A percentile compares a stretch with the other conserved stretches of the same genome.
Evolutionary conservation across 2,797 vertebrate species (phyloP).

Genomic region (Ctenopoma kingsleyae): DNA sequence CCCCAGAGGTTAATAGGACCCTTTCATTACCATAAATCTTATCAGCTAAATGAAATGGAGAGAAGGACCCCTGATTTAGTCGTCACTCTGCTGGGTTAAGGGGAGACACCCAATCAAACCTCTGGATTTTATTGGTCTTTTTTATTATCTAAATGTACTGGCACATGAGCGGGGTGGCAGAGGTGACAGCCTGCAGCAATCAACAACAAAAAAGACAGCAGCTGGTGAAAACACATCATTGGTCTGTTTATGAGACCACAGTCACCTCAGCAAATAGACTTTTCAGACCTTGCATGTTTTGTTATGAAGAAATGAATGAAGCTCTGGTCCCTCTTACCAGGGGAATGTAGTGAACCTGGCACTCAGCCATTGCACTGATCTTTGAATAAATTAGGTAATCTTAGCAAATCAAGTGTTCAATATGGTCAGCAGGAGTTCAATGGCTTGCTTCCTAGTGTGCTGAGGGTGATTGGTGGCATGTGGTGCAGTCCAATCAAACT

Average conservation of each 20-base stretch:
- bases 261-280: constrained; percentile 43
- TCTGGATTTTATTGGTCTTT: constrained; percentile 82
- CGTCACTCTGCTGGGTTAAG: constrained; percentile 64
- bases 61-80: constrained; percentile 81
- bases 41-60: constrained; percentile 85
- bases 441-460: constrained; percentile 42
- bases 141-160: constrained; percentile 86
- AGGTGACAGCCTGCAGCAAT: constrained; percentile 77
- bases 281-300: constrained; percentile 15
- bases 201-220: constrained; percentile 74
- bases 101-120: constrained; percentile 83
- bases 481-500: constrained; percentile 57
- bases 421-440: constrained; percentile 52
- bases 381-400: constrained; percentile 35
- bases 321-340: constrained; percentile 4
- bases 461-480: constrained; percentile 72
- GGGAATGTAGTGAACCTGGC: constrained; percentile 20
- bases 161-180: constrained; percentile 71
- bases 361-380: constrained; percentile 4
- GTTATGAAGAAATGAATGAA: constrained; percentile 10
- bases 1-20: constrained; percentile 82
- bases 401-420: constrained; percentile 56
- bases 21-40: constrained; percentile 87
- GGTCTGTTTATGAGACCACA: constrained; percentile 57
- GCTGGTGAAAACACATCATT: constrained; percentile 49